A percentile compares a stretch with the other conserved stretches of the same genome.
Conservation (phyloP, 2,888 invertebrate species). For the Tenthredo livida region DNA sequence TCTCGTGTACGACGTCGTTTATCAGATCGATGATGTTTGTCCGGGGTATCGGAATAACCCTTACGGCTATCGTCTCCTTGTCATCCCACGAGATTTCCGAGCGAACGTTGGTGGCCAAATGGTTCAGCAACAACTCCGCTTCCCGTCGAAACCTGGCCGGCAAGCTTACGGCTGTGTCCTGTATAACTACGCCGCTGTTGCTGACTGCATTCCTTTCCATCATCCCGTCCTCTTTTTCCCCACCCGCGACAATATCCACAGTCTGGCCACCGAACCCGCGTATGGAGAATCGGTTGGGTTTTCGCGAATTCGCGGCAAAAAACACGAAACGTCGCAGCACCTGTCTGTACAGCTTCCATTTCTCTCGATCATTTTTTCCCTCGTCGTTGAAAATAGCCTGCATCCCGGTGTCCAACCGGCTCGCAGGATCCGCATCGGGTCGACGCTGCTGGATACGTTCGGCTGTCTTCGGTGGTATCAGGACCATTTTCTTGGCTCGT, state of each 20-base stretch:
- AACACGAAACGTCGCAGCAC: slow-evolving; percentile 52
- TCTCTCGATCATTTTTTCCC: slow-evolving; percentile 40
- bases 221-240: background rate
- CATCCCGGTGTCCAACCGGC: slow-evolving; percentile 25
- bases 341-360: slow-evolving; percentile 53
- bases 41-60: slow-evolving; percentile 29
- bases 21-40: slow-evolving; percentile 56
- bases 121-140: slow-evolving; percentile 38
- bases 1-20: slow-evolving; percentile 51
- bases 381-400: background rate
- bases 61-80: slow-evolving; percentile 8
- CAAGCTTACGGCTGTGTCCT: no score
- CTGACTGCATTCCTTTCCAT: background rate
- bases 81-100: slow-evolving; percentile 41
- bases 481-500: slow-evolving; percentile 52
- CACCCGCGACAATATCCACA: background rate
- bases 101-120: background rate
- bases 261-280: background rate
- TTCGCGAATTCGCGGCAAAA: background rate
- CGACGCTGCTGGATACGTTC: background rate
- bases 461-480: slow-evolving; percentile 44
- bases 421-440: background rate
- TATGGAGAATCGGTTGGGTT: background rate
- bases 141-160: slow-evolving; percentile 35
- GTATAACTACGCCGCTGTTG: background rate